Evolutionary conservation across 2,797 vertebrate genomes (phyloP), one percentile per base, ranked within the genome.

Genomic region (Syngnathus acus): DNA sequence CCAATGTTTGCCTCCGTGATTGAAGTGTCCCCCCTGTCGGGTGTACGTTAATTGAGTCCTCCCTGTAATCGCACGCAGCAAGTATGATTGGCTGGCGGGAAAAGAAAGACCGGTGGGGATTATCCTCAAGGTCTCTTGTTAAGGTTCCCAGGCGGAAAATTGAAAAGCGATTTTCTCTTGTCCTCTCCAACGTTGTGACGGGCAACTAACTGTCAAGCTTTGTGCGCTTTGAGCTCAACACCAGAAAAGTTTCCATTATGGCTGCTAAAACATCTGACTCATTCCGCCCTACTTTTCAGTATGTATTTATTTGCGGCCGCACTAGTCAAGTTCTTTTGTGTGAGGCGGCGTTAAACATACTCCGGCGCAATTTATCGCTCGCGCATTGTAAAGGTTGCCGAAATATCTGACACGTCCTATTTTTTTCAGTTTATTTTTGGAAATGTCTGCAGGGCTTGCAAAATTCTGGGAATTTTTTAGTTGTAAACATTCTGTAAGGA

Each of bases 1-100:
- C 67, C 76, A 84, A 83, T 84, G 87, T 89, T 87, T 89, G 84
- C 83, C 72, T 75, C 58, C 47, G 62, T 80, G 84, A 89, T 84
- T 85, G 83, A 87, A 73, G 75, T 58, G 68, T 81, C 17, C 45
- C 84, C 71, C 19, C 81, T 32, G 32, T 65, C 4, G 74, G 70
- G 79, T 51, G 72, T 43, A 66, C 55, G 26, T 81, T 87, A 84
- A 85, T 84, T 82, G 84, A 87, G 82, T 21, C 50, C 81, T 86
- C 72, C 68, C 67, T 73, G 76, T 82, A 84, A 86, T 86, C 80
- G 82, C 76, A 81, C 71, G 39, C 77, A 58, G 78, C 50, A 19
- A 6, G 42, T 82, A 77, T 78, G 78, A 82, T 77, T 70, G 76
- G 68, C 69, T 62, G 75, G 66, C 67, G 66, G 57, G 76, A 47